phyloP scores from a whole-genome alignment of 2,113 vertebrate genomes.

The Verasper variegatus region DNA sequence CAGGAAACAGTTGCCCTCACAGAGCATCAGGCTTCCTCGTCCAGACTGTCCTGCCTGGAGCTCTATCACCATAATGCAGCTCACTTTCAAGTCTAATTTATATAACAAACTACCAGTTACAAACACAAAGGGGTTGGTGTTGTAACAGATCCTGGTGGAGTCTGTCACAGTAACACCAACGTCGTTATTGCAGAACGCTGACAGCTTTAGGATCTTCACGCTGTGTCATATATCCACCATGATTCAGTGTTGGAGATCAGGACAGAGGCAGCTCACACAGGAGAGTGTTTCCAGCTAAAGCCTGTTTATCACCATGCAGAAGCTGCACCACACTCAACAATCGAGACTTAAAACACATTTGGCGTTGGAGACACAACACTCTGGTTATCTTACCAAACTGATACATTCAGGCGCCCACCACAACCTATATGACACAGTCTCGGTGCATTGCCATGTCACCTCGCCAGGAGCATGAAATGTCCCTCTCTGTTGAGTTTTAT shows the following conservation, averaged over 20 bases:
- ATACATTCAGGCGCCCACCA: constrained; percentile 32
- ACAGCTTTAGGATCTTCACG: no score
- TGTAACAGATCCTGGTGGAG: constrained; percentile 10
- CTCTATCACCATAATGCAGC: background rate
- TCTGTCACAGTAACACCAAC: background rate
- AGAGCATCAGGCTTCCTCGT: background rate
- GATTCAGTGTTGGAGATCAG: constrained; percentile 10
- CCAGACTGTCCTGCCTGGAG: background rate
- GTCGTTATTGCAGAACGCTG: no score
- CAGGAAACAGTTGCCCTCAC: background rate
- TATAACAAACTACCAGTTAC: background rate
- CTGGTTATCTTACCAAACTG: constrained; percentile 38
- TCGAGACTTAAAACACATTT: constrained; percentile 20
- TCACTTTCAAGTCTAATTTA: constrained; percentile 16
- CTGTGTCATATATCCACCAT: background rate
- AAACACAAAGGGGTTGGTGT: constrained; percentile 13
- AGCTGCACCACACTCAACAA: constrained; percentile 1
- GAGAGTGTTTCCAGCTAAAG: background rate
- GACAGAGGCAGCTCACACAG: background rate
- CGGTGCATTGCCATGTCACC: constrained; percentile 27
- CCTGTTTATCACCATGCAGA: constrained; percentile 1
- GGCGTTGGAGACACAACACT: constrained; percentile 16
- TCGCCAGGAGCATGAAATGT: constrained; percentile 33
- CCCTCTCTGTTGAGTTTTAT: constrained; percentile 23
- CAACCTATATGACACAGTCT: constrained; percentile 42